Conservation (phyloP, 2,797 vertebrate species). For the Melopsittacus undulatus region DNA sequence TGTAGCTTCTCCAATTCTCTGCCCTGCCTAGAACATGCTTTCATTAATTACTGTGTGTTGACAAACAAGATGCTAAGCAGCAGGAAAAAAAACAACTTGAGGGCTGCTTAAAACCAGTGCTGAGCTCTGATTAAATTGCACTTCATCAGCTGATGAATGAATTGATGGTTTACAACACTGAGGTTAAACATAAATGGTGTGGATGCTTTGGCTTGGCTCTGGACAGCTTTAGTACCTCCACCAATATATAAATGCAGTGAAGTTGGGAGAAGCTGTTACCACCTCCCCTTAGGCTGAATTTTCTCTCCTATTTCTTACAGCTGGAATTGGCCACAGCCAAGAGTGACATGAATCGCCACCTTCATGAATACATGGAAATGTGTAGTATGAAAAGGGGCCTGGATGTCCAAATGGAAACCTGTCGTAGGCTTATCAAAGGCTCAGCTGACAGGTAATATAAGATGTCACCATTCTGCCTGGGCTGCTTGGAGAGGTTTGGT, state of each 20-base stretch:
- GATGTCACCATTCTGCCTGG: too few relatives aligned
- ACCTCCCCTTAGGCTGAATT: background rate
- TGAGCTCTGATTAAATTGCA: background rate
- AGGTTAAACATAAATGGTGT: accelerated
- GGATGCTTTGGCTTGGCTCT: background rate
- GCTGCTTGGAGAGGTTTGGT: background rate
- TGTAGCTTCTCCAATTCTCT: background rate
- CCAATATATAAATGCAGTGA: accelerated
- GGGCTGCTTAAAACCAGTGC: background rate
- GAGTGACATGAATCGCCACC: constrained; percentile 94
- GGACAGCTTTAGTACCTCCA: background rate
- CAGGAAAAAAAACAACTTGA: background rate
- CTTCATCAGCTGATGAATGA: background rate
- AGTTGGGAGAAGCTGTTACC: background rate
- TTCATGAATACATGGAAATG: constrained; percentile 98
- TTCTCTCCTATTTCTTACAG: constrained; percentile 49
- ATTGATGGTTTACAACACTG: accelerated
- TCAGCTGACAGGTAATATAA: constrained; percentile 83
- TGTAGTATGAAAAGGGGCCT: constrained; percentile 94
- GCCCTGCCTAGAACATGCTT: background rate
- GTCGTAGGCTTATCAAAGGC: constrained; percentile 91
- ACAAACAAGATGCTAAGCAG: background rate
- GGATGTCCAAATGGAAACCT: constrained; percentile 96
- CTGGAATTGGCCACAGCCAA: constrained; percentile 92
- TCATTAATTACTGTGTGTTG: background rate